Conservation (phyloP, 1,140 invertebrate species). For the Bombus pyrosoma region DNA sequence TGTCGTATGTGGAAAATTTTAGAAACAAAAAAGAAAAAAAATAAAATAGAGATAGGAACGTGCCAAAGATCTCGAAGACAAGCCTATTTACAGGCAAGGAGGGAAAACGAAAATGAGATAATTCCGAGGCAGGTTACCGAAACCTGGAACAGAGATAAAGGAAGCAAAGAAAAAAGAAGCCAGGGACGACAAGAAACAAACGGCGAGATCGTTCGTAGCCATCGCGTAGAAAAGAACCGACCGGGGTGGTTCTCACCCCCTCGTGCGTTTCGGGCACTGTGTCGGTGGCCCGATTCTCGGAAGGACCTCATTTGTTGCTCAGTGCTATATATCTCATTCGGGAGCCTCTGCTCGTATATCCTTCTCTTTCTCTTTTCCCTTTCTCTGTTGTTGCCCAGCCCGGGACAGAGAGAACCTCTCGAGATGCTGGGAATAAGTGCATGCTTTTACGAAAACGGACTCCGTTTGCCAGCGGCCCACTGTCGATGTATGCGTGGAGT, state of each 20-base stretch:
- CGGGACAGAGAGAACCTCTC: constrained; percentile 50
- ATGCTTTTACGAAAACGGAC: constrained; percentile 65
- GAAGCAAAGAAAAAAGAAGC: constrained; percentile 2
- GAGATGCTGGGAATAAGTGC: constrained; percentile 69
- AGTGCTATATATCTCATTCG: constrained; percentile 70
- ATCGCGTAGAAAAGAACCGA: constrained; percentile 49
- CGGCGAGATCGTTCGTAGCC: constrained; percentile 55
- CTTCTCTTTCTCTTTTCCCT: constrained; percentile 28
- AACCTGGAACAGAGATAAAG: neutral
- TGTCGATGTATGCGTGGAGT: neutral
- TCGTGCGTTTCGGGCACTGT: constrained; percentile 71
- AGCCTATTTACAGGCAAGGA: neutral
- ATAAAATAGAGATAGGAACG: neutral
- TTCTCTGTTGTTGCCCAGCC: constrained; percentile 59
- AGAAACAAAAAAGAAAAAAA: neutral
- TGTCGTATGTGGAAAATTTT: neutral
- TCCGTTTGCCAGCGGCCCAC: constrained; percentile 32
- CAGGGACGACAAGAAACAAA: constrained; percentile 21
- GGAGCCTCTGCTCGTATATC: constrained; percentile 34
- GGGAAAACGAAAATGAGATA: constrained; percentile 19
- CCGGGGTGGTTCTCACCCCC: constrained; percentile 79
- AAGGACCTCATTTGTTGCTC: constrained; percentile 82
- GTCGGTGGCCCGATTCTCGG: constrained; percentile 82
- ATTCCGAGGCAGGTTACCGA: constrained; percentile 25
- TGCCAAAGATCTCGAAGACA: neutral